Evolutionary conservation across 2,113 vertebrate genomes (phyloP).

Genomic region (Lucifuga dentata): DNA sequence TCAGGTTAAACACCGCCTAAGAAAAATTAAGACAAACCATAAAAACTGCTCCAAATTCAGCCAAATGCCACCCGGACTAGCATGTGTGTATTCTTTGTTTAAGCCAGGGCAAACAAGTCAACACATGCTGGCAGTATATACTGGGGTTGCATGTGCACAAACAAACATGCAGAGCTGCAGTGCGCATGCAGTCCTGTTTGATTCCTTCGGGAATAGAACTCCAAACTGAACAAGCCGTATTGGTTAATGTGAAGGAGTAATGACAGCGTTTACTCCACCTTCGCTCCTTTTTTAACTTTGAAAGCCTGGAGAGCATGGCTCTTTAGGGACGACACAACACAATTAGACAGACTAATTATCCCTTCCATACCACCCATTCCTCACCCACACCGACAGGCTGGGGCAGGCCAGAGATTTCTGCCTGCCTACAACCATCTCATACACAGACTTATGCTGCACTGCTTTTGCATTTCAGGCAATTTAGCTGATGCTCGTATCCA

Average conservation of each 20-base stretch:
- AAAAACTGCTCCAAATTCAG: neutral
- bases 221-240: conserved; percentile 26
- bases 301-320: conserved; percentile 31
- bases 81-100: conserved; percentile 38
- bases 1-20: neutral
- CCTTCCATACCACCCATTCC: conserved; percentile 66
- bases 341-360: conserved; percentile 76
- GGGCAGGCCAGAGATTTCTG: conserved; percentile 55
- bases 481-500: neutral
- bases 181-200: conserved; percentile 15
- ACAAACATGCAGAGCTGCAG: conserved; percentile 37
- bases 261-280: conserved; percentile 48
- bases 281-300: neutral
- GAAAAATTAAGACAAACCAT: neutral
- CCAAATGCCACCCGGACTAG: conserved; percentile 17
- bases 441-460: conserved; percentile 3
- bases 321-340: conserved; percentile 48
- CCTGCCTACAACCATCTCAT: conserved; percentile 19
- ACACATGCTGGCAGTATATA: conserved; percentile 54
- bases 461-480: conserved; percentile 5
- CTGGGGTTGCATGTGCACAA: conserved; percentile 42
- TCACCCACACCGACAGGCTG: conserved; percentile 61
- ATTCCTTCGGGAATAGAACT: conserved; percentile 30
- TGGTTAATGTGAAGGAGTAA: conserved; percentile 44
- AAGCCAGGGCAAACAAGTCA: conserved; percentile 66